These are phyloP conservation scores for Cantharis flavilabris DNA, from an alignment of 2,888 invertebrate species.

Conservation along the genomic window DNA sequence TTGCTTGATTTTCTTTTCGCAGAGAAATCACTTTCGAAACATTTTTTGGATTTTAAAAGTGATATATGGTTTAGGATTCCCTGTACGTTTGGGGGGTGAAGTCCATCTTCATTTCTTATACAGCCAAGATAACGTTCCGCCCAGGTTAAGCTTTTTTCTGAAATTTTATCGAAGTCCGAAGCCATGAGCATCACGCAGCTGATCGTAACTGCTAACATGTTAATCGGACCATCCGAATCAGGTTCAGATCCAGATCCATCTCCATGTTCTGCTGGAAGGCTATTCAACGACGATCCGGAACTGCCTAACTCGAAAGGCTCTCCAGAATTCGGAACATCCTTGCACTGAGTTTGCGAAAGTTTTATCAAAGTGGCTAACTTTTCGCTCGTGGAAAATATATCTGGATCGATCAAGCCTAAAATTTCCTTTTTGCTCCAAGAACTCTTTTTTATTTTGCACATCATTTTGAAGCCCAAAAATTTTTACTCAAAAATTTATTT, in stretches of 20 bases:
- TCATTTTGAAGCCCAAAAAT: not conserved
- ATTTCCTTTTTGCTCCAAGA: not conserved
- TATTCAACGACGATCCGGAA: not conserved
- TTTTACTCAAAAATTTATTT: not conserved
- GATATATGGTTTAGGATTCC: conserved; percentile 36
- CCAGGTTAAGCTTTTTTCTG: conserved; percentile 30
- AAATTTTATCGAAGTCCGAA: conserved; percentile 28
- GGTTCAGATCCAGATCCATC: not conserved
- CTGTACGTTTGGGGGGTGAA: conserved; percentile 37
- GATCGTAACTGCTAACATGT: conserved; percentile 37
- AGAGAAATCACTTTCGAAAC: not conserved
- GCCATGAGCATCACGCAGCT: conserved; percentile 41
- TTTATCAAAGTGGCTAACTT: not conserved
- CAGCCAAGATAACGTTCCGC: conserved; percentile 35
- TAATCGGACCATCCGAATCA: conserved; percentile 1
- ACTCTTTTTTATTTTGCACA: not conserved
- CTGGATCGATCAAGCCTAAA: not conserved
- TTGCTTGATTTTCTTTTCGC: not conserved
- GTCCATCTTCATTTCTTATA: conserved; percentile 35
- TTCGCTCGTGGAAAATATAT: not conserved
- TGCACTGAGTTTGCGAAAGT: not conserved
- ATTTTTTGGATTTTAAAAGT: not conserved
- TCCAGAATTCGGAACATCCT: not conserved
- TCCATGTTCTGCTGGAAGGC: not conserved
- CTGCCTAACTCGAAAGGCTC: not conserved